Base-by-base conservation (phyloP, 2,113 vertebrate species). In the Thryonomys swinderianus region DNA sequence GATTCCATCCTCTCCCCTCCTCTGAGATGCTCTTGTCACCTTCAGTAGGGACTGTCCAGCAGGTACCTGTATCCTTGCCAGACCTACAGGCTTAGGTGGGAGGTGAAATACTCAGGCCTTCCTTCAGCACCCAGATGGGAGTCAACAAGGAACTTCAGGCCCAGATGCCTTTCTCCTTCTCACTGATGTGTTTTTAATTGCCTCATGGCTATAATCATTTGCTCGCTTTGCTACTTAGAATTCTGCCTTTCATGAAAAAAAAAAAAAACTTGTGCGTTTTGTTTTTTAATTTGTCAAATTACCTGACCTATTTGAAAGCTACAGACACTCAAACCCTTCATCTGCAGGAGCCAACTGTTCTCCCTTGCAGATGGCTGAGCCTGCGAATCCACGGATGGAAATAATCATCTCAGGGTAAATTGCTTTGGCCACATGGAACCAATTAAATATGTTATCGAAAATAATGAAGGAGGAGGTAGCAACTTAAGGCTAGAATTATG, bases 361-460 rank as follows among this genome's bases (percentile, higher is more conserved):
- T 89, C 53, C 40, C 90, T 93, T 3, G 0, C 97, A 97, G 97
- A 97, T 96, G 97, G 96, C 95, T 95, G 74, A 95, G 94, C 76
- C 79, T 67, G 74, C 42, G 73, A 55, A 62, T 93, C 91, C 93
- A 89, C 74, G 76, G 89, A 86, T 1, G 2, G 93, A 96, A 96
- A 96, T 96, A 95, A 96, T 96, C 95, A 96, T 97, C 96, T 95
- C 93, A 84, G 91, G 94, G 91, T 90, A 97, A 97, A 96, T 91
- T 95, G 91, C 88, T 96, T 96, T 92, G 94, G 91, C 93, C 95
- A 95, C 93, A 97, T 97, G 97, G 95, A 97, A 96, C 94, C 95
- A 96, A 98, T 97, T 97, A 98, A 93, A 91, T 89, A 91, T 83
- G 88, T 96, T 97, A 97, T 95, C 96, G 96, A 97, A 96, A 96